A percentile compares a stretch with the other conserved stretches of the same genome.
Conservation (phyloP, 2,888 invertebrate genomes). For the Vesta saturnalis region DNA sequence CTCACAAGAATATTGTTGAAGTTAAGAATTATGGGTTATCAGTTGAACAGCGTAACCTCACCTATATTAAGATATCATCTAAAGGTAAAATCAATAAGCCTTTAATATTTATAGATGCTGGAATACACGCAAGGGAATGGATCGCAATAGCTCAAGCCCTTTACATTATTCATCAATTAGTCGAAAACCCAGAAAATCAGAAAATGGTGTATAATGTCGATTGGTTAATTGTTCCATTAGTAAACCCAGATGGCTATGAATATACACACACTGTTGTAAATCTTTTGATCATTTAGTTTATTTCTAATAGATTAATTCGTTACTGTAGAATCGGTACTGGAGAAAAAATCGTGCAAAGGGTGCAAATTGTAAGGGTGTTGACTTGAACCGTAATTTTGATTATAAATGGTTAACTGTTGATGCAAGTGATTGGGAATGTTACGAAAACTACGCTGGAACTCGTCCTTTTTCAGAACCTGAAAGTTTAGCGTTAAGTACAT, state of each 20-base stretch:
- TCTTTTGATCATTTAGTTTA: slow-evolving; percentile 28
- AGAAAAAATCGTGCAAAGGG: slow-evolving; percentile 72
- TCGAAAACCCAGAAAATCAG: slow-evolving; percentile 64
- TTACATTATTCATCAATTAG: slow-evolving; percentile 72
- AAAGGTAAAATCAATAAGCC: slow-evolving; percentile 66
- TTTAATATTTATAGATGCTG: slow-evolving; percentile 69
- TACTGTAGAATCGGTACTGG: slow-evolving; percentile 61
- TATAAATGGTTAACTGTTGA: slow-evolving; percentile 70
- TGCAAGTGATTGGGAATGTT: slow-evolving; percentile 54
- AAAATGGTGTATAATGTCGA: slow-evolving; percentile 69
- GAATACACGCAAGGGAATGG: slow-evolving; percentile 77
- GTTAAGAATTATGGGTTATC: slow-evolving; percentile 68
- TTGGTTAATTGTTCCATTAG: slow-evolving; percentile 73
- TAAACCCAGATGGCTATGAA: slow-evolving; percentile 79
- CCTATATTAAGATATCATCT: slow-evolving; percentile 71
- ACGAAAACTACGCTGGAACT: slow-evolving; percentile 60
- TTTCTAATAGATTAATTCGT: background rate
- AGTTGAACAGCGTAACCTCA: slow-evolving; percentile 68
- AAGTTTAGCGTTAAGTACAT: slow-evolving; percentile 69
- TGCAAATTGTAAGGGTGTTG: slow-evolving; percentile 72
- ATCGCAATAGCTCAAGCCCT: slow-evolving; percentile 73
- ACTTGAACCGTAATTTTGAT: slow-evolving; percentile 80
- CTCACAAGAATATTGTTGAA: slow-evolving; percentile 62
- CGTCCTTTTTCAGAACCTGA: slow-evolving; percentile 63
- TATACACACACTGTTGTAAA: slow-evolving; percentile 65